These are phyloP conservation scores for Orbicella faveolata DNA, from an alignment of 64 coral and sea anemone species.

Conservation along the genomic window DNA sequence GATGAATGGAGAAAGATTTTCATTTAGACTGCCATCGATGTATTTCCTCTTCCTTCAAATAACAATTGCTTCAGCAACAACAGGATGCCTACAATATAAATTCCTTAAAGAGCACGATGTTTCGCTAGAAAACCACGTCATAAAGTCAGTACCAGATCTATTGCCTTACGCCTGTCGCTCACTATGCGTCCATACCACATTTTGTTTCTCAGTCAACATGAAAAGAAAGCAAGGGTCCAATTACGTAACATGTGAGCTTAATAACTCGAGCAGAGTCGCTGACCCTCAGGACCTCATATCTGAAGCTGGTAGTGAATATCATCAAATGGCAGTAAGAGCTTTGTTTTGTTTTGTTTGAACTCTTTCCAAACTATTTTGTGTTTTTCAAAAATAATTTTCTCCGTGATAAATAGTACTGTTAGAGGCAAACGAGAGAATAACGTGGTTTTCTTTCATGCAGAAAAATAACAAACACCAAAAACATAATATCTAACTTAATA, in stretches of 20 bases:
- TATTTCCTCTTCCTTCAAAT: too few species aligned
- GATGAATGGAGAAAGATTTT: too few species aligned
- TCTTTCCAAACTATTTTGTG: too few species aligned
- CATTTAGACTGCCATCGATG: too few species aligned
- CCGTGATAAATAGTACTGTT: too few species aligned
- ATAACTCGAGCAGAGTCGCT: slow-evolving; percentile 27
- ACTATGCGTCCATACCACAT: slow-evolving; percentile 5
- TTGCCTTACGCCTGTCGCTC: background rate
- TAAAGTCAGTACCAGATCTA: background rate
- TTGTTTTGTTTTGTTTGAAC: too few species aligned
- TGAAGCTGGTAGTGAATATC: background rate
- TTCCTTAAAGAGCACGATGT: background rate
- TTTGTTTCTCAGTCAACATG: slow-evolving; percentile 22
- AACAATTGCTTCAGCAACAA: too few species aligned
- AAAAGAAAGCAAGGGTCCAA: background rate
- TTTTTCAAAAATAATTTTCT: too few species aligned
- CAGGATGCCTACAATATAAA: background rate
- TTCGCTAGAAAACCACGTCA: slow-evolving; percentile 19
- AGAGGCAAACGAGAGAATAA: too few species aligned
- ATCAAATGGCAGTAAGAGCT: slow-evolving; percentile 1
- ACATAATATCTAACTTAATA: too few species aligned
- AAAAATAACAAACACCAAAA: too few species aligned
- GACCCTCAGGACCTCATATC: background rate
- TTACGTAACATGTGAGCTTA: slow-evolving; percentile 17
- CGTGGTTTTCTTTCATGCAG: too few species aligned